Percentiles rank a stretch among this genome's conserved stretches.
phyloP scores from a whole-genome alignment of 2,888 invertebrate genomes.

The Dromius quadrimaculatus region DNA sequence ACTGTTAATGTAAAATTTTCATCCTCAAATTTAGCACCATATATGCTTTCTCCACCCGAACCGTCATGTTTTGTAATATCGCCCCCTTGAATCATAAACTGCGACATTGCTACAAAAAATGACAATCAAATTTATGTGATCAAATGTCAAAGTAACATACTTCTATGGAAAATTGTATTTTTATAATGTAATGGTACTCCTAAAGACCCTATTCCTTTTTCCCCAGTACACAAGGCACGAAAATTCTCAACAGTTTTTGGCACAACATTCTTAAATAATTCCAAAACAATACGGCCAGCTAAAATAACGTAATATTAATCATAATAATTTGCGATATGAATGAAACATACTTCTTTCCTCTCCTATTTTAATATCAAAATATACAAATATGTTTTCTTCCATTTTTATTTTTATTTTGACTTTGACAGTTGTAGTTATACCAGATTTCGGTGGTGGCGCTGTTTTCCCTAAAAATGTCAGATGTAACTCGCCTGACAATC shows the following conservation, averaged over 20 bases:
- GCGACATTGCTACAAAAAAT: slow-evolving; percentile 76
- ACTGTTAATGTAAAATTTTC: slow-evolving; percentile 83
- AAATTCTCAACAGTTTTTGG: slow-evolving; percentile 94
- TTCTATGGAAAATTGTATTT: slow-evolving; percentile 84
- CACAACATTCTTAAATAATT: slow-evolving; percentile 84
- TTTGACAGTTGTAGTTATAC: too few species aligned
- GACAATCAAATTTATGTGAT: slow-evolving; percentile 1
- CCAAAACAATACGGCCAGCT: slow-evolving; percentile 88
- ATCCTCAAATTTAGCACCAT: slow-evolving; percentile 89
- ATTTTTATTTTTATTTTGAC: too few species aligned
- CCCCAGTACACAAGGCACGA: slow-evolving; percentile 91
- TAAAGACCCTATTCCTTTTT: slow-evolving; percentile 78
- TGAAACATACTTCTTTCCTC: slow-evolving; percentile 73
- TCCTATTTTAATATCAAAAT: slow-evolving; percentile 77
- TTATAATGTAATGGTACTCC: slow-evolving; percentile 87
- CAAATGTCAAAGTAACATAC: slow-evolving; percentile 63
- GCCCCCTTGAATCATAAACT: slow-evolving; percentile 91
- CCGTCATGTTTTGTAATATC: slow-evolving; percentile 86
- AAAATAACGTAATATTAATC: slow-evolving; percentile 59
- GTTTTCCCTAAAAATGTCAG: too few species aligned
- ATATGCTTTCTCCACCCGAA: slow-evolving; percentile 93
- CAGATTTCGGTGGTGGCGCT: too few species aligned
- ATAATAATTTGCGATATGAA: slow-evolving; percentile 23
- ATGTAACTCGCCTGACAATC: too few species aligned
- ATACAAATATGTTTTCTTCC: slow-evolving; percentile 75